These are phyloP conservation scores for Enteromius argenteus DNA, from an alignment of 2,797 vertebrate genomes.

Conservation along the genomic window DNA sequence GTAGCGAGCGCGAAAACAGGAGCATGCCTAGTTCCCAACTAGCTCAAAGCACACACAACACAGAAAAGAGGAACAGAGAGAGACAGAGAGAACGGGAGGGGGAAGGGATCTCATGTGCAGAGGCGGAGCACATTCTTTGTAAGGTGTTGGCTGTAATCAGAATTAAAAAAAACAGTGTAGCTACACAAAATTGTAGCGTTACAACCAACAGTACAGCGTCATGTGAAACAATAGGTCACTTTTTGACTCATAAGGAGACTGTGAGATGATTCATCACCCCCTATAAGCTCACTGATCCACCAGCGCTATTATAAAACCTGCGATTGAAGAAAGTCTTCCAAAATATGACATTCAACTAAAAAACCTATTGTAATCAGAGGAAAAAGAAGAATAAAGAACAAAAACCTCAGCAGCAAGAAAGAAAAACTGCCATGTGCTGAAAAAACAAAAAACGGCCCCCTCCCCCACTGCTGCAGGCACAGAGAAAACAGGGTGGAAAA, in stretches of 20 bases:
- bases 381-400: background rate
- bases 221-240: background rate
- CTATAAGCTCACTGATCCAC: background rate
- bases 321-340: background rate
- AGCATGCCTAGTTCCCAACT: constrained; percentile 44
- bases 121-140: constrained; percentile 59
- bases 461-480: constrained; percentile 62
- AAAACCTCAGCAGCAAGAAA: background rate
- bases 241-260: constrained; percentile 6
- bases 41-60: constrained; percentile 48
- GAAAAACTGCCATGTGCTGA: constrained; percentile 21
- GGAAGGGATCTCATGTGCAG: constrained; percentile 46
- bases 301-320: background rate
- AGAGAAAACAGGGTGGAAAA: constrained; percentile 74
- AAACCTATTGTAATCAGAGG: background rate
- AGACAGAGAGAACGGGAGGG: constrained; percentile 34
- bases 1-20: constrained; percentile 20
- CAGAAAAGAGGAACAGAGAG: constrained; percentile 50
- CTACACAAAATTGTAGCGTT: constrained; percentile 45
- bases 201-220: background rate
- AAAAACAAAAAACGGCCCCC: constrained; percentile 41
- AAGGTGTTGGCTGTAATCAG: constrained; percentile 53
- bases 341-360: background rate
- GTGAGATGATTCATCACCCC: background rate
- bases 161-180: constrained; percentile 31